Base-by-base conservation (phyloP, 2,113 vertebrate genomes). In the Telmatochromis brichardi region DNA sequence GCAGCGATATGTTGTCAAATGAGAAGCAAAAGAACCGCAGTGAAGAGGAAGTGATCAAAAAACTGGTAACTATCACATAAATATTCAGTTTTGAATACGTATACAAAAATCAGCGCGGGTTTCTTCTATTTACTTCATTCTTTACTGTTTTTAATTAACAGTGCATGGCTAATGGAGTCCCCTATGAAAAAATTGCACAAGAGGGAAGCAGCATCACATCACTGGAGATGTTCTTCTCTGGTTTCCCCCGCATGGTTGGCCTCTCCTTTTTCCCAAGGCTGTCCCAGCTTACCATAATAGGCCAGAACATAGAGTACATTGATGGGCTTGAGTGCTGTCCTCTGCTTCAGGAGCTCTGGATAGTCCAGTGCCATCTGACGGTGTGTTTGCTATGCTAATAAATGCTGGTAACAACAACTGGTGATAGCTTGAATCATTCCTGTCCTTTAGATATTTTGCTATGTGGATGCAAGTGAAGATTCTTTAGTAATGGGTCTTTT, bases 161-260 rank as follows among this genome's bases (percentile, higher is more conserved):
- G 97, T 98, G 97, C 82, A 51, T 93, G 40, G 94, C 95, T 89
- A 98, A 97, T 92, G 97, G 97, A 76, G 88, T 97, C 1, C 95
- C 88, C 82, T 96, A 96, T 88, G 97, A 98, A 68, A 96, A 95
- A n/a, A 13, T 96, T 90, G 90, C 86, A 87, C 89, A 96, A 91
- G 95, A 97, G 45, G 96, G 95, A 87, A 86, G 93, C 57, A 89
- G 84, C 73, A 78, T 93, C 80, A 91, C 76, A 47, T 95, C 93
- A 45, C 91, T 98, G 89, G 96, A 98, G 92, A 96, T 98, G 92
- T 97, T 98, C 94, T 98, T 98, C 92, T 97, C 96, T 37, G 97
- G 97, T 63, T 97, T 96, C 84, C 96, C 97, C 2, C 92, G 86
- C 35, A 97, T 97, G 93, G 92, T 96, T n/a, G 97, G 96, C 47